Base-by-base conservation (phyloP, 92 coral and sea anemone genomes). In the Paramuricea clavata region DNA sequence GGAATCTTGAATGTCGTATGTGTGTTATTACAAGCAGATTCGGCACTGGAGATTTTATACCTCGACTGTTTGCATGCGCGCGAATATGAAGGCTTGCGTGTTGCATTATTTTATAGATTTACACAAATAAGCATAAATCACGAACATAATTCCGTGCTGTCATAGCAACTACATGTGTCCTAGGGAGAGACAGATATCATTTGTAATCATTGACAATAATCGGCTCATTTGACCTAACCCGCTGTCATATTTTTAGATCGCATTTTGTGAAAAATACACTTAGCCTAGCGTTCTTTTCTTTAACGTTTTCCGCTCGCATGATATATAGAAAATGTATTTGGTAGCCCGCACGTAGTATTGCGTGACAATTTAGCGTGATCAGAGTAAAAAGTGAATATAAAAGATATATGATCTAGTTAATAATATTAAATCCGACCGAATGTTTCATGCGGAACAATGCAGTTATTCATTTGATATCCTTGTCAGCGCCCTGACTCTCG, bases 401-500 rank as follows among this genome's bases (percentile, higher is more conserved):
- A 49, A 33, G 83, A 27, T 16, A 49, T 34, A 78, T 57, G 4
- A 33, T 33, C 17, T 50, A 33, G 83, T 78, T 78, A 78, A 78
- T 78, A 78, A 54, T 78, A 78, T 78, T 78, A 78, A 78, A 78
- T 26, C 30, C 83, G 54, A 78, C 49, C 44, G 83, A 54, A 57
- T 78, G 69, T 57, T 54, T 33, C 44, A 49, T 52, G 34, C 32
- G 44, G 83, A 78, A 78, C 83, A 78, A 78, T 49, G 83, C 83
- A 54, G 83, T 52, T 78, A 78, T 78, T 78, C 83, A 78, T 78
- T 78, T 78, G 83, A 78, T 78, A 32, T 44, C 62, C 83, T 26
- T 54, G 83, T 78, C 83, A 78, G 42, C 83, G 83, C 83, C 83
- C 62, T 60, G 83, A 50, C 83, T 78, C 70, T 78, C 47, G 83